These are phyloP conservation scores for Gryon sp. DNA, from an alignment of 1,140 invertebrate genomes.

Conservation along the genomic window DNA sequence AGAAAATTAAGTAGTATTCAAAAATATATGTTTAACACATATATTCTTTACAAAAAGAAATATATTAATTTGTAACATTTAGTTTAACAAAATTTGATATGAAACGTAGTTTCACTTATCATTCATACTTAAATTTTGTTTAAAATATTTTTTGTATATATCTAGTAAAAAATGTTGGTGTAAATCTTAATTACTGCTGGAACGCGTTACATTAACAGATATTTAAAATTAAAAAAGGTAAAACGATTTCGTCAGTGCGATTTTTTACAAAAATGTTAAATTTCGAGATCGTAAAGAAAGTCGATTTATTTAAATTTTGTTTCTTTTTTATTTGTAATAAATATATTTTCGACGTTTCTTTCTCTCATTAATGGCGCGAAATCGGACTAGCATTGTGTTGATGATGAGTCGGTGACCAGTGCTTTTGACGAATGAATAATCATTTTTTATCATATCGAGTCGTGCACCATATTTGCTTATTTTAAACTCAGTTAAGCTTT, in stretches of 20 bases:
- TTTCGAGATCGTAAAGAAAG: slow-evolving; percentile 33
- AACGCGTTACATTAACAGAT: neutral
- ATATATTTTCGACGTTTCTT: slow-evolving; percentile 46
- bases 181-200: slow-evolving; percentile 6
- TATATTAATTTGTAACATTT: too few species aligned
- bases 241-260: slow-evolving; percentile 1
- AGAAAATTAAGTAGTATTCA: too few species aligned
- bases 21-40: too few species aligned
- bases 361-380: slow-evolving; percentile 41
- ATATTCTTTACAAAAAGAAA: too few species aligned
- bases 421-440: slow-evolving; percentile 62
- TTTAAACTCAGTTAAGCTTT: slow-evolving; percentile 64
- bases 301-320: neutral
- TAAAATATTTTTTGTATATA: slow-evolving; percentile 2
- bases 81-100: neutral
- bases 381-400: slow-evolving; percentile 70
- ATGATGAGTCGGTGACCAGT: slow-evolving; percentile 65
- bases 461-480: slow-evolving; percentile 8
- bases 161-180: slow-evolving; percentile 25
- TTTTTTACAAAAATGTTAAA: neutral
- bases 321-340: slow-evolving; percentile 36
- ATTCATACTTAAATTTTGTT: neutral
- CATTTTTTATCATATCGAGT: slow-evolving; percentile 41
- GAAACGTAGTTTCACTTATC: slow-evolving; percentile 16
- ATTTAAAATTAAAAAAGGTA: slow-evolving; percentile 9